These are phyloP conservation scores for Latrodectus geometricus DNA, from an alignment of 1,140 invertebrate genomes.

Conservation along the genomic window DNA sequence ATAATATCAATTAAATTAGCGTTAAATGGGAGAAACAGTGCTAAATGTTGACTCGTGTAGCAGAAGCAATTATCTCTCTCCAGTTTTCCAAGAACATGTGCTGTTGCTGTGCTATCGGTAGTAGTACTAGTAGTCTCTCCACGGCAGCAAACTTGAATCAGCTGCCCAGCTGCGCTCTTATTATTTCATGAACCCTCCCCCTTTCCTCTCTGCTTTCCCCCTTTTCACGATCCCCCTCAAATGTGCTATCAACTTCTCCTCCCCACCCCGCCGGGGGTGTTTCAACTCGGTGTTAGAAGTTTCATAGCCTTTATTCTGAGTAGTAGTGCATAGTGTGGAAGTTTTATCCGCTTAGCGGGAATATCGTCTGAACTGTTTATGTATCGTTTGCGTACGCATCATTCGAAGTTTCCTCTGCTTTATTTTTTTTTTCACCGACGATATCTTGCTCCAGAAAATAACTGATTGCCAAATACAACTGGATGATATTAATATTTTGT, in stretches of 20 bases:
- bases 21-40: no score
- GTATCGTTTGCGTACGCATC: not conserved
- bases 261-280: constrained; percentile 33
- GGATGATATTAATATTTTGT: no score
- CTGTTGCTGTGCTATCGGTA: not conserved
- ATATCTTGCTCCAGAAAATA: no score
- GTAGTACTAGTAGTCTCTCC: constrained; percentile 13
- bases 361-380: constrained; percentile 1
- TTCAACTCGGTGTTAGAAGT: constrained; percentile 16
- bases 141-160: constrained; percentile 34
- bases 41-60: no score
- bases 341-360: not conserved
- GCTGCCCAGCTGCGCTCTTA: constrained; percentile 53
- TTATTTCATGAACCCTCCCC: constrained; percentile 41
- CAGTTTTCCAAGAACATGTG: constrained; percentile 2
- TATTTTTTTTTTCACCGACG: no score
- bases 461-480: no score
- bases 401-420: no score
- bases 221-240: not conserved
- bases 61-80: not conserved
- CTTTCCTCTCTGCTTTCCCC: not conserved
- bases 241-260: constrained; percentile 29
- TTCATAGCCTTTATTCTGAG: constrained; percentile 4
- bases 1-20: no score
- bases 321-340: constrained; percentile 18